Percentiles rank a stretch among this genome's conserved stretches.
Conservation (phyloP, 2,888 invertebrate species). For the Dryobota labecula region DNA sequence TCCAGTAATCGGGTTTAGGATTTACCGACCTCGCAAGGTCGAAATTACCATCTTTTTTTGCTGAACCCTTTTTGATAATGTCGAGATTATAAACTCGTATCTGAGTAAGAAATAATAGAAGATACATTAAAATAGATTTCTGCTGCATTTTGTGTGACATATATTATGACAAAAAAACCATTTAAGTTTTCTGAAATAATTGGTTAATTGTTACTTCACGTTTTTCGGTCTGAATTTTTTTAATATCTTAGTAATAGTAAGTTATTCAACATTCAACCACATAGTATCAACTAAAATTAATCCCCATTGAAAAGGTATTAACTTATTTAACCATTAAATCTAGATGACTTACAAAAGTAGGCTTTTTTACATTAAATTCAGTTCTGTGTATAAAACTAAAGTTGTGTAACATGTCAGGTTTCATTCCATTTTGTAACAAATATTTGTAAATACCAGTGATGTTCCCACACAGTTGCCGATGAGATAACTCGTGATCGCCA, state of each 20-base stretch:
- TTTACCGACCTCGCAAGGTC: constrained; percentile 38
- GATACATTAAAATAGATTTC: constrained; percentile 10
- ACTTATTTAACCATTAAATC: neutral
- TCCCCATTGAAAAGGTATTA: neutral
- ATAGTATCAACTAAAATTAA: neutral
- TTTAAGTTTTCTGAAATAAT: constrained; percentile 26
- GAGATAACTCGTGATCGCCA: constrained; percentile 55
- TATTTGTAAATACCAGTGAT: constrained; percentile 49
- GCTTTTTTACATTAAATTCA: constrained; percentile 21
- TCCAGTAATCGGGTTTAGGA: constrained; percentile 37
- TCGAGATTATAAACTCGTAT: constrained; percentile 34
- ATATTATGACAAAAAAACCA: constrained; percentile 31
- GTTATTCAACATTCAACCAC: constrained; percentile 15
- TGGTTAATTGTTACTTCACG: constrained; percentile 28
- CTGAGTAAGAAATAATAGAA: constrained; percentile 12
- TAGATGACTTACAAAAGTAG: constrained; percentile 9
- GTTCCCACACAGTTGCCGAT: constrained; percentile 47
- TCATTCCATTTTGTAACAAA: constrained; percentile 58
- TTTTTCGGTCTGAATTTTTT: constrained; percentile 45
- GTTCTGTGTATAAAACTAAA: constrained; percentile 29
- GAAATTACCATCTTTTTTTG: constrained; percentile 42
- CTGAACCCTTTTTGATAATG: constrained; percentile 19
- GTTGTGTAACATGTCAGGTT: constrained; percentile 54
- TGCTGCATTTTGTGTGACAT: constrained; percentile 13
- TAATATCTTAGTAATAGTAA: constrained; percentile 17